Evolutionary conservation across 2,888 invertebrate species (phyloP).

Genomic region (Parelbella ahira): DNA sequence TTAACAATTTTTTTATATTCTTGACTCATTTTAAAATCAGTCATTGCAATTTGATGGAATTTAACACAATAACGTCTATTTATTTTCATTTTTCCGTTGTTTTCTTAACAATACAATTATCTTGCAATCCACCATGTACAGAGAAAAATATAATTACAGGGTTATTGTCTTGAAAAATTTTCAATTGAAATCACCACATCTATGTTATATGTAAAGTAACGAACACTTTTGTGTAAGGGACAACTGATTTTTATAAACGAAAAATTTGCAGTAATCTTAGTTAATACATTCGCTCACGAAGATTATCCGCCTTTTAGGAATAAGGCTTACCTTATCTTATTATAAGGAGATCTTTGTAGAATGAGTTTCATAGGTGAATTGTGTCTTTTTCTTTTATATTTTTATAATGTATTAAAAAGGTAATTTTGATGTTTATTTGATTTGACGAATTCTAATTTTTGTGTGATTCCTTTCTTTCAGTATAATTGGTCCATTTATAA

Average conservation of each 20-base stretch:
- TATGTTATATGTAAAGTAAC: slow-evolving; percentile 14
- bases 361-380: slow-evolving; percentile 33
- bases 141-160: slow-evolving; percentile 20
- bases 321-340: slow-evolving; percentile 51
- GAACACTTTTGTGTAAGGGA: slow-evolving; percentile 21
- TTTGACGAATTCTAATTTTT: slow-evolving; percentile 13
- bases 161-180: slow-evolving; percentile 17
- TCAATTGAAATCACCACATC: slow-evolving; percentile 19
- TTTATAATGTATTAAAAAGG: slow-evolving; percentile 18
- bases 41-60: too few relatives aligned
- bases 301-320: slow-evolving; percentile 69
- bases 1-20: too few relatives aligned
- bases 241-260: slow-evolving; percentile 10
- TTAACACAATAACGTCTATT: too few relatives aligned
- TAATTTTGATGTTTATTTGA: slow-evolving; percentile 10
- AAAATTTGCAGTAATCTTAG: slow-evolving; percentile 23
- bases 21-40: too few relatives aligned
- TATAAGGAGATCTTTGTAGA: slow-evolving; percentile 37
- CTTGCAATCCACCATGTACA: slow-evolving; percentile 29
- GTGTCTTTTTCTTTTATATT: slow-evolving; percentile 32
- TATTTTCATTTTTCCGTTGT: too few relatives aligned
- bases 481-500: too few relatives aligned
- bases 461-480: too few relatives aligned
- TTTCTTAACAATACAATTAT: background rate
- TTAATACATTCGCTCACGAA: slow-evolving; percentile 56